Percentiles rank a stretch among this genome's conserved stretches.
Conservation (phyloP, 1,140 invertebrate species). For the Drosophila biarmipes region DNA sequence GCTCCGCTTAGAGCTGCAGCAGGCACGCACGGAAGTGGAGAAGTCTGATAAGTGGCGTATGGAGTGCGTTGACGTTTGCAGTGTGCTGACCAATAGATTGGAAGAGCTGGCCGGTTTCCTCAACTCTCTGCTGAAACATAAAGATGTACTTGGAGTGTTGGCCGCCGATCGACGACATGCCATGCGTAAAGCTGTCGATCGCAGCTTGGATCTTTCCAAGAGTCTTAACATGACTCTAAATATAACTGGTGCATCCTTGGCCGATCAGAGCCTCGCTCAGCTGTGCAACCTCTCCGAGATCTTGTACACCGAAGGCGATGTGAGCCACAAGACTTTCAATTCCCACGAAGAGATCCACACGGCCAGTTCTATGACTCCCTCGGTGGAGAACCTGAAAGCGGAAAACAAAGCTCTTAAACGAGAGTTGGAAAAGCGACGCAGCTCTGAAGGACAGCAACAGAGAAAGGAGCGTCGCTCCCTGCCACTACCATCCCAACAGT, state of each 20-base stretch:
- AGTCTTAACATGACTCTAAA: slow-evolving; percentile 85
- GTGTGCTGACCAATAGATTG: slow-evolving; percentile 87
- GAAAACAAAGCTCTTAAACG: slow-evolving; percentile 85
- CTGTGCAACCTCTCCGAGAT: slow-evolving; percentile 85
- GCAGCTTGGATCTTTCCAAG: slow-evolving; percentile 86
- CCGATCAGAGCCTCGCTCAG: slow-evolving; percentile 83
- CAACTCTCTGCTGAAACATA: slow-evolving; percentile 89
- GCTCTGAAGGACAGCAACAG: slow-evolving; percentile 36
- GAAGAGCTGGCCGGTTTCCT: slow-evolving; percentile 90
- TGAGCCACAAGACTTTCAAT: slow-evolving; percentile 68
- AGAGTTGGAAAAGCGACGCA: slow-evolving; percentile 81
- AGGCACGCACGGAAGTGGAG: slow-evolving; percentile 73
- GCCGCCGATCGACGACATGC: slow-evolving; percentile 85
- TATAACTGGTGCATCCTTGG: slow-evolving; percentile 65
- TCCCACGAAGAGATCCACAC: slow-evolving; percentile 80
- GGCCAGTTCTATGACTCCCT: slow-evolving; percentile 59
- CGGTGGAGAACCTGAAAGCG: slow-evolving; percentile 83
- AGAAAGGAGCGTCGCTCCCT: slow-evolving; percentile 66
- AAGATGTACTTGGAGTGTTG: slow-evolving; percentile 85
- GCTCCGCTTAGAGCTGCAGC: slow-evolving; percentile 82
- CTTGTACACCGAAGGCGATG: slow-evolving; percentile 66
- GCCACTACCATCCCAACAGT: slow-evolving; percentile 57
- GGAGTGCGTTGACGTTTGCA: slow-evolving; percentile 88
- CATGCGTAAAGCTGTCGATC: slow-evolving; percentile 86
- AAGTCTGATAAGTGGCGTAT: slow-evolving; percentile 85